Percentiles rank a stretch among this genome's conserved stretches.
These are phyloP conservation scores for Forbesichthys agassizii DNA, from an alignment of 2,113 vertebrate genomes.

Conservation along the genomic window DNA sequence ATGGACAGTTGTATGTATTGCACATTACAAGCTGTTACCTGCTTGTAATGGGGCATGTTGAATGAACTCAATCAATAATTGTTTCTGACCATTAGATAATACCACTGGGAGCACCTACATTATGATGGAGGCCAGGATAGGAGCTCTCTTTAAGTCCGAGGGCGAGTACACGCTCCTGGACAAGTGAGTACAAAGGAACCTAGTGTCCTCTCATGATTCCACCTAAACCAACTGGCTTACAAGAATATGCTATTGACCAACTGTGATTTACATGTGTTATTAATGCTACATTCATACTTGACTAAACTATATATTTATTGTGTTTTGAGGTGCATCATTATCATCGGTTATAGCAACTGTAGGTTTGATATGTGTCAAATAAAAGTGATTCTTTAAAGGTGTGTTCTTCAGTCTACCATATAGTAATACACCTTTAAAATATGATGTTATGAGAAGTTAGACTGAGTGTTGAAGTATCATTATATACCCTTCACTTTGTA, in stretches of 20 bases:
- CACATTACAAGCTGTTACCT: neutral
- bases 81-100: conserved; percentile 74
- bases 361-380: neutral
- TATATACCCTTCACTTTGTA: neutral
- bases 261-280: no score
- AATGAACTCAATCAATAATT: neutral
- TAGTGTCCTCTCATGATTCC: neutral
- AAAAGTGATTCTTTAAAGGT: neutral
- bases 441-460: neutral
- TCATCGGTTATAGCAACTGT: no score
- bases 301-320: no score
- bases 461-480: neutral
- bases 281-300: no score
- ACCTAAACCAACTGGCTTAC: no score
- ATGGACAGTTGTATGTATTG: neutral
- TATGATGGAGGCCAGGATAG: conserved; percentile 94
- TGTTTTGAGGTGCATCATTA: no score
- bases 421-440: neutral
- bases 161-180: conserved; percentile 90
- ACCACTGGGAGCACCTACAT: conserved; percentile 82
- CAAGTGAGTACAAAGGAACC: conserved; percentile 76
- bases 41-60: neutral
- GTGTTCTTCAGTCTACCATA: neutral
- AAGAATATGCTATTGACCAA: no score
- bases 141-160: conserved; percentile 89